phyloP scores from a whole-genome alignment of 2,888 invertebrate species.

The Phymatocera aterrima region DNA sequence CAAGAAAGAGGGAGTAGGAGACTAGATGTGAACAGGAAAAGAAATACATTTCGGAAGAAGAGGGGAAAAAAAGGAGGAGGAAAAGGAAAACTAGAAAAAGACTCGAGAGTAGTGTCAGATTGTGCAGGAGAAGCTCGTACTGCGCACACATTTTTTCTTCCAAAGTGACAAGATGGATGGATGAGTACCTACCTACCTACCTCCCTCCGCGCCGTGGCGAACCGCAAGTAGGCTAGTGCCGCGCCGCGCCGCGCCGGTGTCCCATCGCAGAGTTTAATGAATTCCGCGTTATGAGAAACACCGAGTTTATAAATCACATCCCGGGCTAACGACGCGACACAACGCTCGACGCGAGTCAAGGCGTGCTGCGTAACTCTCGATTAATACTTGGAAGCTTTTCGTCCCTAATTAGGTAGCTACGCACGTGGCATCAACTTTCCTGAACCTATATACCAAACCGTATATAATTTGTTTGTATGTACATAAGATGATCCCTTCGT shows the following conservation, averaged over 20 bases:
- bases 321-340: slow-evolving; percentile 32
- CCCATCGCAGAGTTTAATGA: slow-evolving; percentile 25
- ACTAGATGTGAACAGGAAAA: too few relatives aligned
- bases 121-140: not conserved
- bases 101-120: slow-evolving; percentile 8
- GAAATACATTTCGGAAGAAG: not conserved
- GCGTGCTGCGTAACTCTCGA: slow-evolving; percentile 31
- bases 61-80: not conserved
- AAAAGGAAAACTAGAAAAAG: not conserved
- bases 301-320: slow-evolving; percentile 40
- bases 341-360: not conserved
- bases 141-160: slow-evolving; percentile 24
- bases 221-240: not conserved
- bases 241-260: not conserved
- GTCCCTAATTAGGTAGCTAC: slow-evolving; percentile 14
- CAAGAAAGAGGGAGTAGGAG: not conserved
- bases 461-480: not conserved
- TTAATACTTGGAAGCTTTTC: slow-evolving; percentile 37
- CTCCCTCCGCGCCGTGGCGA: not conserved
- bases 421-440: slow-evolving; percentile 22
- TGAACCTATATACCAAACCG: not conserved
- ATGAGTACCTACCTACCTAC: too few relatives aligned
- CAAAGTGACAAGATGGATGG: slow-evolving; percentile 30
- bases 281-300: slow-evolving; percentile 42
- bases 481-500: not conserved